These are phyloP conservation scores for Scolopax rusticola DNA, from an alignment of 2,797 vertebrate species.

Conservation along the genomic window DNA sequence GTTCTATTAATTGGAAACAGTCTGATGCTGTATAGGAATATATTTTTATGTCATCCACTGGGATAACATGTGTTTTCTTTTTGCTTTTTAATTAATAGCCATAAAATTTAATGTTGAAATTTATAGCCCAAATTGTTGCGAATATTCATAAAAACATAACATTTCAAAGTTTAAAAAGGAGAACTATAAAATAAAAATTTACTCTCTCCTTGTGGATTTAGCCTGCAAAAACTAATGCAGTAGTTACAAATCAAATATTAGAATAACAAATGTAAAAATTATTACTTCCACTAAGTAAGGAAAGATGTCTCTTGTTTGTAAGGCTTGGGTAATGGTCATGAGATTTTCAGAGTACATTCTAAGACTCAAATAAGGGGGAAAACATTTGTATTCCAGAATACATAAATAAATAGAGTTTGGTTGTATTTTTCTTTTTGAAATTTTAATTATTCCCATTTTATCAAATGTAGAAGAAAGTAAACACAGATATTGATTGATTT, in stretches of 20 bases:
- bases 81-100: neutral
- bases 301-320: neutral
- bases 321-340: neutral
- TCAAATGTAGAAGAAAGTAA: neutral
- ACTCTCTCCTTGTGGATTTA: neutral
- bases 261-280: neutral
- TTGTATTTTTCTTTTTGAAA: rapidly evolving
- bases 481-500: neutral
- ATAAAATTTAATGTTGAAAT: conserved; percentile 16
- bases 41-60: neutral
- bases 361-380: neutral
- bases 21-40: neutral
- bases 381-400: neutral
- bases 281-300: neutral
- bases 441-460: neutral
- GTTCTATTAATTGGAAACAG: neutral
- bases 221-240: neutral
- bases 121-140: neutral
- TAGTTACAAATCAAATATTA: neutral
- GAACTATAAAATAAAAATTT: neutral
- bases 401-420: neutral
- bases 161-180: neutral
- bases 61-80: neutral
- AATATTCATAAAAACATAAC: neutral
- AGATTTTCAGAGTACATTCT: neutral